Conservation (phyloP, 2,797 vertebrate species). For the Rhinichthys osculus region DNA sequence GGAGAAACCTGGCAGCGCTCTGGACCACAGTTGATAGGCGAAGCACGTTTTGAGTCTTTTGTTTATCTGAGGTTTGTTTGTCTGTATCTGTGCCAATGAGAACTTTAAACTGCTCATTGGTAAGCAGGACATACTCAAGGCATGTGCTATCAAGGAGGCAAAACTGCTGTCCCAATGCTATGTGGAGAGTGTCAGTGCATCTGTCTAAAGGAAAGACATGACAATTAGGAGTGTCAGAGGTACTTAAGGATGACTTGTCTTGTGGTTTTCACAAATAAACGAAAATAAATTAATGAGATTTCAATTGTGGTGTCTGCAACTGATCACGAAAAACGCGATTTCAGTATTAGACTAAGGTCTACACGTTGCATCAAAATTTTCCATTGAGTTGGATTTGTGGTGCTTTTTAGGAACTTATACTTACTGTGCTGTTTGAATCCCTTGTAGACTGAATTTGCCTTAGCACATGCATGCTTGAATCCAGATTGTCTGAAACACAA, state of each 20-base stretch:
- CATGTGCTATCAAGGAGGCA: slow-evolving; percentile 21
- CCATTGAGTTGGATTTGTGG: not conserved
- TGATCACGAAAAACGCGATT: not conserved
- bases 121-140: slow-evolving; percentile 12
- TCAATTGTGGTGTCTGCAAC: not conserved
- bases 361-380: not conserved
- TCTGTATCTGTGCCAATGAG: slow-evolving; percentile 38
- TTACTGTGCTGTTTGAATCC: not conserved
- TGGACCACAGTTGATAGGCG: slow-evolving; percentile 44
- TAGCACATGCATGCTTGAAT: not conserved
- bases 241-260: not conserved
- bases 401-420: not conserved
- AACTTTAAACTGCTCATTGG: slow-evolving; percentile 28
- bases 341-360: not conserved
- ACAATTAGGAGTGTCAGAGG: no score
- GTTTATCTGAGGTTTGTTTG: slow-evolving; percentile 48
- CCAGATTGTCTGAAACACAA: not conserved
- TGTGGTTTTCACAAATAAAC: not conserved
- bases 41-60: slow-evolving; percentile 37
- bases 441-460: not conserved
- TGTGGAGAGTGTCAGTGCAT: not conserved
- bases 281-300: not conserved
- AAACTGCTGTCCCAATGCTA: not conserved
- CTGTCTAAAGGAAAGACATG: not conserved
- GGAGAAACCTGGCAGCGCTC: slow-evolving; percentile 39